Conservation (phyloP, 2,888 invertebrate genomes). For the Athrips mouffetella region DNA sequence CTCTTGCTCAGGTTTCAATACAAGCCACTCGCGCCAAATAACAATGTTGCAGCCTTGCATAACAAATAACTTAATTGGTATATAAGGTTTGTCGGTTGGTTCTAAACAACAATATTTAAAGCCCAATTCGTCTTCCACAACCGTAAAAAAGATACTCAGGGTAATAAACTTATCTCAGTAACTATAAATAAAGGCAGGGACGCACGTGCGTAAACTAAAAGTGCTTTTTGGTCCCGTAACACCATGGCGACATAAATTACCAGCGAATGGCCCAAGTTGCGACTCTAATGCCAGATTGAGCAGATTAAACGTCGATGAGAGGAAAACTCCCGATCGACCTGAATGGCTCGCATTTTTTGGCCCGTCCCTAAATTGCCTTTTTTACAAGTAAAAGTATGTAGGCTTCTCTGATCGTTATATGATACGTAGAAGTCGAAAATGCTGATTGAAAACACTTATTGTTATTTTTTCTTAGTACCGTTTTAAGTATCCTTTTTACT, state of each 20-base stretch:
- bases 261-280: conserved; percentile 65
- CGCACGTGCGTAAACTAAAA: conserved; percentile 24
- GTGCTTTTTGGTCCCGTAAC: conserved; percentile 27
- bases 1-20: too few relatives aligned
- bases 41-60: too few relatives aligned
- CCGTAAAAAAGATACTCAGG: conserved; percentile 7
- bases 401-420: too few relatives aligned
- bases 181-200: conserved; percentile 25
- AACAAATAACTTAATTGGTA: too few relatives aligned
- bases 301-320: conserved; percentile 60
- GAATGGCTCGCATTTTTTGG: conserved; percentile 28
- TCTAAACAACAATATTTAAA: background rate
- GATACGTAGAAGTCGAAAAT: too few relatives aligned
- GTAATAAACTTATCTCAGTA: conserved; percentile 16
- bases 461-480: too few relatives aligned
- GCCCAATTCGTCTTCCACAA: background rate
- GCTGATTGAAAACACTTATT: too few relatives aligned
- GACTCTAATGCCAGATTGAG: conserved; percentile 66
- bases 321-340: conserved; percentile 44
- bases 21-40: too few relatives aligned
- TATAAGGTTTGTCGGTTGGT: too few relatives aligned
- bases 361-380: conserved; percentile 26
- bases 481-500: too few relatives aligned
- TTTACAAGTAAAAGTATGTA: too few relatives aligned
- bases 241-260: conserved; percentile 56